Base-by-base conservation (phyloP, 2,797 vertebrate species). In the Anguilla megastoma region DNA sequence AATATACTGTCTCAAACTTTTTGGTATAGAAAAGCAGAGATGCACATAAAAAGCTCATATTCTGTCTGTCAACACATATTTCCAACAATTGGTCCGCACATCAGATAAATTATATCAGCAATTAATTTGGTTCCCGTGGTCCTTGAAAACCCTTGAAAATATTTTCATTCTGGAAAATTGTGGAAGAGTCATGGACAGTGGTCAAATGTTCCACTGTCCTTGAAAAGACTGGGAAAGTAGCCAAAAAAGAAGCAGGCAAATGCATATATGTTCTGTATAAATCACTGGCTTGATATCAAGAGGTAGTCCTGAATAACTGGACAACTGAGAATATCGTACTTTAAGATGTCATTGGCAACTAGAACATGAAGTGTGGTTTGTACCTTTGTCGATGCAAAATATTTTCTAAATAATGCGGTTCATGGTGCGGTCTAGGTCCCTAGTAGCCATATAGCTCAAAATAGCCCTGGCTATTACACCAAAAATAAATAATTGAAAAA, bases 61-160 rank as follows among this genome's bases (percentile, higher is more conserved):
- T 21, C 33, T 41, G 33, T 79, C 14, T 79, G 33, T 36, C 33
- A 79, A 79, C 74, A 79, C 30, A 36, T 18, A 14, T 14, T 33
- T 14, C 71, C 71, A 36, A 33, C 9, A 74, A 33, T 33, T 41
- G 6, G 33, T 79, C 74, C 18, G 74, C 33, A 36, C 18, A 79
- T 79, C 6, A 45, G 16, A 41, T 79, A 18, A 4, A 45, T 41
- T 16, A 45, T 79, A 41, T 79, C 74, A 7, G 30, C 74, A 79
- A 18, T 41, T 79, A 69, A 69, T 69, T 27, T 69, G 63, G 1
- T 69, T 69, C 18, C n/a, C n/a, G 3, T 27, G 56, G 14, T 18
- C 56, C 63, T n/a, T 69, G 63, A 66, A 66, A 66, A 27, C 63
- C 54, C 63, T 66, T 66, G 63, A 69, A 69, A 69, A 27, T 69